Base-by-base conservation (phyloP, 53 echinoderm and acorn worm species). In the Echinometra lucunter region DNA sequence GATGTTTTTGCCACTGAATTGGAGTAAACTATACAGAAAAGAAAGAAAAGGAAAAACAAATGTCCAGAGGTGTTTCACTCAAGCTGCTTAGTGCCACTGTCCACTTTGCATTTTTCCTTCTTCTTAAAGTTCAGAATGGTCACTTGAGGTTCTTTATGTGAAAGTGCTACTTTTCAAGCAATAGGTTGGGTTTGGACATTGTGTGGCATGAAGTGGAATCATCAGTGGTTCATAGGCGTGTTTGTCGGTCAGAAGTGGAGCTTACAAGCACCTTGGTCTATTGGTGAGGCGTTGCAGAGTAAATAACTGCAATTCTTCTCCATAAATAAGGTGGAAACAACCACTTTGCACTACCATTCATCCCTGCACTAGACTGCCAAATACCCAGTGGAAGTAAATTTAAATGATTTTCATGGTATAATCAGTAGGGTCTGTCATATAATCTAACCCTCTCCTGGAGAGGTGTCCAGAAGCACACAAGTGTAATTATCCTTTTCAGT, bases 21-120 rank as follows among this genome's bases (percentile, higher is more conserved):
- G 57, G 9, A 49, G 28, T 28, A 27, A 90, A 58, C 28, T 27
- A 37, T 28, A 32, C 40, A 40, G 16, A 44, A 12, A 60, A 89
- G 40, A 90, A 58, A 90, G 58, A 90, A 90, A 90, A 37, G 25
- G 63, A 21, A 90, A 90, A 90, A 60, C 90, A 90, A 90, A 90
- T 15, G 37, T 47, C 90, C 63, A 38, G 90, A 90, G 90, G 90
- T 90, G 90, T 90, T 90, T 90, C 37, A 19, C 37, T 60, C 90
- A 90, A 90, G 90, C 90, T 1, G 90, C 63, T 90, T 60, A 90
- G 21, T 17, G 6, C 42, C 63, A 60, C 28, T 90, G 90, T 60
- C 90, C 58, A 60, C 90, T 63, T 63, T 21, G 66, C 90, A 90
- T 63, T 60, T 35, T 88, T 63, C 30, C 63, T 40, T 15, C 90